phyloP scores from a whole-genome alignment of 2,797 vertebrate species.

The Clarias fuscus region DNA sequence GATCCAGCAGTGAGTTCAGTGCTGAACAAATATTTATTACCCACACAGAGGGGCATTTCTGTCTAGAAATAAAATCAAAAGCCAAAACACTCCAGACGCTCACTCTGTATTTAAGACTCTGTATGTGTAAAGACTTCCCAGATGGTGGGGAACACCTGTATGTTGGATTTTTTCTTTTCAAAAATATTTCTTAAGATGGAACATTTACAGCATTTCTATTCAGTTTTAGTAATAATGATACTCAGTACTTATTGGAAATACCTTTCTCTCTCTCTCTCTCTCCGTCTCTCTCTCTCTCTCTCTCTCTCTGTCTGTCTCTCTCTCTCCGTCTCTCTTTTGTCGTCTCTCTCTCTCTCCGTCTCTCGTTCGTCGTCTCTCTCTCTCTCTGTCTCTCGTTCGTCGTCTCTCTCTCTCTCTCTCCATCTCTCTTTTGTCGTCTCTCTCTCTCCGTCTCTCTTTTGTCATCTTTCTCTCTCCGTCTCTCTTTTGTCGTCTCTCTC shows the following conservation, averaged over 20 bases:
- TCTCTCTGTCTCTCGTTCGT: constrained; percentile 31
- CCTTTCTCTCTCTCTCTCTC: background rate
- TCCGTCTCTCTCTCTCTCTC: constrained; percentile 35
- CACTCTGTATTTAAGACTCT: no score
- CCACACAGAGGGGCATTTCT: background rate
- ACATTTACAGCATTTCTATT: background rate
- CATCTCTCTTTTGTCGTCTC: no score
- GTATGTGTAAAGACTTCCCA: background rate
- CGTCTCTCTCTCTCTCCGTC: background rate
- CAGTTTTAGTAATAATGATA: background rate
- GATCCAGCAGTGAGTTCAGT: background rate
- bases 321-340: constrained; percentile 36
- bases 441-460: no score
- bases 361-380: background rate
- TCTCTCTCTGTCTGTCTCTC: constrained; percentile 23
- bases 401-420: constrained; percentile 19
- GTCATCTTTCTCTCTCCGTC: constrained; percentile 61
- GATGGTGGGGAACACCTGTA: no score
- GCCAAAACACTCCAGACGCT: background rate
- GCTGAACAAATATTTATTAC: background rate
- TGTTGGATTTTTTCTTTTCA: background rate
- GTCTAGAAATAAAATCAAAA: background rate
- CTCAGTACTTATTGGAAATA: background rate
- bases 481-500: no score
- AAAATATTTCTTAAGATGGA: background rate